Base-by-base conservation (phyloP, 2,888 invertebrate genomes). In the Schizotus pectinicornis region DNA sequence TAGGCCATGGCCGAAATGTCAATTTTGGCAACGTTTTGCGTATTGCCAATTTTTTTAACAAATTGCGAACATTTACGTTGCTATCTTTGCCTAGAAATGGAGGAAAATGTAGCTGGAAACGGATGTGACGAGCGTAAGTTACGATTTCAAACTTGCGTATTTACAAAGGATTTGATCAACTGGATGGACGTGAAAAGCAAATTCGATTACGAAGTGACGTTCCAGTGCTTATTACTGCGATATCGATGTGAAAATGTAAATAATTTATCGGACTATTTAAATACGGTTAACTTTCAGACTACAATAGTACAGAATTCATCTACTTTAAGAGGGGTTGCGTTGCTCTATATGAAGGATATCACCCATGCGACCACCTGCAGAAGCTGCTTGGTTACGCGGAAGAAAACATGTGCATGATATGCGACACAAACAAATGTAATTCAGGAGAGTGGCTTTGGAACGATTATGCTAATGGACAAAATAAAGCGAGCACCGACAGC, bases 291-390 rank as follows among this genome's bases (percentile, higher is more conserved):
- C 22, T 22, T 22, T 22, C 5, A 22, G 22, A 22, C 5, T 7
- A 22, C 3, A 48, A 48, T 34, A 37, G 22, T 34, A 37, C 11
- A 13, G 1, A 47, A 36, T 36, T 7, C 37, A 13, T 7, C 6
- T 11, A 9, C 7, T 42, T 9, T 9, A 22, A 34, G 42, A 52
- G 52, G n/a, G 52, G 43, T 1, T 52, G 52, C 22, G 52, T 52
- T 5, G 52, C 11, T 31, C 36, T 22, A 31, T 52, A 30, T 31
- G n/a, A 13, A 8, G 37, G 35, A 3, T 52, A 43, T 8, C 7
- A 36, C 5, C 11, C 30, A 8, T 52, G 52, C 13, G 36, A 42
- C 1, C 32, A 34, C n/a, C 6, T 42, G 3, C 22, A 22, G 22
- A 22, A 22, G 22, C 5, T 5, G 22, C 22, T 51, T 34, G 8